Evolutionary conservation across 2,113 vertebrate genomes (phyloP).

Genomic region (Apteryx mantelli): DNA sequence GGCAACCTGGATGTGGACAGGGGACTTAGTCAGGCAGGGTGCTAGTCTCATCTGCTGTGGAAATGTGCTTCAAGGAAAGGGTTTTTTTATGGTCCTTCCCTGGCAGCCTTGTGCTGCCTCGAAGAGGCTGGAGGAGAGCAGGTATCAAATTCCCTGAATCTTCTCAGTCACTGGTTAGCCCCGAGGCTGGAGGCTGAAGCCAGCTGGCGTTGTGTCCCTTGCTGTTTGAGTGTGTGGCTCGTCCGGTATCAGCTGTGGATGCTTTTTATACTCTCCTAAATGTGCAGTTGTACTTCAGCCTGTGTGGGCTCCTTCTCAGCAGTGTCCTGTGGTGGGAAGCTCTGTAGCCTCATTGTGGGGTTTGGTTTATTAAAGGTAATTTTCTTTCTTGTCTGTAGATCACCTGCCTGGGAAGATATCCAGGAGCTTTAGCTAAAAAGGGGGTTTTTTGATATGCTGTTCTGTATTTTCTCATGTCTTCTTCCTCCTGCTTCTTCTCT

Average conservation of each 20-base stretch:
- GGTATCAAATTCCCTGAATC: neutral
- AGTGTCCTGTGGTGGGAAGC: neutral
- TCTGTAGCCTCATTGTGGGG: neutral
- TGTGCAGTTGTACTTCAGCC: neutral
- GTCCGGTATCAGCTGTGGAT: neutral
- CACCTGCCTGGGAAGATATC: neutral
- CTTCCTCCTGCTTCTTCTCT: neutral
- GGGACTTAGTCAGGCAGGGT: neutral
- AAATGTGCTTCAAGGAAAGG: neutral
- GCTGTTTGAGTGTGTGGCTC: neutral
- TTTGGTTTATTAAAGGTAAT: neutral
- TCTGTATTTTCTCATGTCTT: neutral
- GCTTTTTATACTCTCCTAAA: neutral
- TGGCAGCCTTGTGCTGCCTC: neutral
- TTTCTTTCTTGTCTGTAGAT: neutral
- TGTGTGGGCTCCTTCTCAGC: neutral
- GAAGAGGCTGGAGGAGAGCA: neutral
- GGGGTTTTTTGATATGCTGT: neutral
- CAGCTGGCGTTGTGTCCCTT: neutral
- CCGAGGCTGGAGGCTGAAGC: neutral
- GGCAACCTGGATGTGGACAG: neutral
- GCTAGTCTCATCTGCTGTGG: accelerated
- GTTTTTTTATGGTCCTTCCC: neutral
- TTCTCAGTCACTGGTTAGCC: neutral
- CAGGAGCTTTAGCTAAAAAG: neutral